phyloP scores from a whole-genome alignment of 1,140 invertebrate genomes.

The Arctopsyche grandis region DNA sequence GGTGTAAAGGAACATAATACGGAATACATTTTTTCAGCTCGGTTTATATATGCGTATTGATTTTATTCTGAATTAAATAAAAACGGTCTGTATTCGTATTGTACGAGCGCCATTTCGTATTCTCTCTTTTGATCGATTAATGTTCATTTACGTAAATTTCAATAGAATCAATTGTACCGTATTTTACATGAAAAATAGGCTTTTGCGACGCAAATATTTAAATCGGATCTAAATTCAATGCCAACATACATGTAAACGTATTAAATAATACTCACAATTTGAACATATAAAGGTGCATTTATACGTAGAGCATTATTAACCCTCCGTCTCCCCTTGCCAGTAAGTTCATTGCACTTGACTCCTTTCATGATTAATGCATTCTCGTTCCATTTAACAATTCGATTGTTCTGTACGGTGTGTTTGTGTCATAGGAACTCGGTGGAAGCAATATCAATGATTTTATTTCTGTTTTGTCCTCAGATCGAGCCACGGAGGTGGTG shows the following conservation, averaged over 20 bases:
- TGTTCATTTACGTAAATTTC: too few species aligned
- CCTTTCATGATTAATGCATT: conserved; percentile 9
- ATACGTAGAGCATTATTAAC: conserved; percentile 5
- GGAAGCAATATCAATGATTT: neutral
- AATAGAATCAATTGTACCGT: too few species aligned
- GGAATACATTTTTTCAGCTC: neutral
- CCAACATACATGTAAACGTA: too few species aligned
- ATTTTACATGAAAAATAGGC: too few species aligned
- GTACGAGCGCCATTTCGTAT: too few species aligned
- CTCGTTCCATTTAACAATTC: conserved; percentile 23
- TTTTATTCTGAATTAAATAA: neutral
- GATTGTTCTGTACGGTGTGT: neutral
- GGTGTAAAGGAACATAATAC: too few species aligned
- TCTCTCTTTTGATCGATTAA: too few species aligned
- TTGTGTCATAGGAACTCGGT: neutral
- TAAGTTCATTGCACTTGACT: neutral
- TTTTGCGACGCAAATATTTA: too few species aligned
- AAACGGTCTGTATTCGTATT: too few species aligned
- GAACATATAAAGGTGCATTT: neutral
- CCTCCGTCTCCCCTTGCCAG: neutral
- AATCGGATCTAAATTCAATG: too few species aligned
- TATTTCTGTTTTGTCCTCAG: conserved; percentile 21
- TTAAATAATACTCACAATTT: too few species aligned
- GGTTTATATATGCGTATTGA: neutral
- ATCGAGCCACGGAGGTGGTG: neutral